phyloP scores from a whole-genome alignment of 2,888 invertebrate species.

The Xanthorhoe spadicearia region DNA sequence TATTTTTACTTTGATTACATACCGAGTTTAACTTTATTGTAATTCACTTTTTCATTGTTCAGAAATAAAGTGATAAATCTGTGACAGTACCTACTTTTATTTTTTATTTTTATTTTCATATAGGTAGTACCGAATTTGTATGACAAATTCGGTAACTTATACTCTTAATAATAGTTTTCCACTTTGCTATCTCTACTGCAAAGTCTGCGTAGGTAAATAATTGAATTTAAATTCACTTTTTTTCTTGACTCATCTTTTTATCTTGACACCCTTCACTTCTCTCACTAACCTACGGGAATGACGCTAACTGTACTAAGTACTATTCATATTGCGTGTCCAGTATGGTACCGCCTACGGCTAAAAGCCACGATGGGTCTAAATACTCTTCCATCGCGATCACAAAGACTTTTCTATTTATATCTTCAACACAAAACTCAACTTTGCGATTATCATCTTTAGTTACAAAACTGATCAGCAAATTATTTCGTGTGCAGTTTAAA shows the following conservation, averaged over 20 bases:
- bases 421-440: slow-evolving; percentile 16
- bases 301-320: slow-evolving; percentile 54
- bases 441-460: neutral
- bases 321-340: slow-evolving; percentile 80
- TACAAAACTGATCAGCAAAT: neutral
- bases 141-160: too few relatives aligned
- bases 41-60: too few relatives aligned
- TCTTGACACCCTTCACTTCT: neutral
- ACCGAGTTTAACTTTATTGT: too few relatives aligned
- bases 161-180: too few relatives aligned
- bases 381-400: slow-evolving; percentile 13
- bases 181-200: too few relatives aligned
- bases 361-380: slow-evolving; percentile 37
- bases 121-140: too few relatives aligned
- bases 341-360: slow-evolving; percentile 76
- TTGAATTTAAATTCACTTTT: neutral
- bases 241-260: neutral
- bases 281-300: neutral
- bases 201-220: too few relatives aligned
- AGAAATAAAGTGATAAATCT: too few relatives aligned
- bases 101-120: too few relatives aligned
- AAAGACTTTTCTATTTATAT: slow-evolving; percentile 17
- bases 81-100: too few relatives aligned
- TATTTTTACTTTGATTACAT: too few relatives aligned
- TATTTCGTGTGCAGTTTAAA: slow-evolving; percentile 1